Evolutionary conservation across 2,888 invertebrate species (phyloP).

Genomic region (Ceramica pisi): DNA sequence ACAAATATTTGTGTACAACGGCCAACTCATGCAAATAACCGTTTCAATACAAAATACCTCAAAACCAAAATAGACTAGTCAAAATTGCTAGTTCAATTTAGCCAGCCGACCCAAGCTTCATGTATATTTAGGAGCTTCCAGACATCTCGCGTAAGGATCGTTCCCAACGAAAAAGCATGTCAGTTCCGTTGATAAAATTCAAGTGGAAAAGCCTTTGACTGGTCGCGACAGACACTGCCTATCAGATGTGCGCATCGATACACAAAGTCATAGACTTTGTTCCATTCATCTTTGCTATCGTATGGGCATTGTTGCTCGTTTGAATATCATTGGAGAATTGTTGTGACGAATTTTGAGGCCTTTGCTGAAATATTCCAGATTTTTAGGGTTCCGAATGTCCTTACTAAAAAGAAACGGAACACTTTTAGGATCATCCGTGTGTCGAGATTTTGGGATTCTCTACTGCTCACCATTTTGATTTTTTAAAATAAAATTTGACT

Average conservation of each 20-base stretch:
- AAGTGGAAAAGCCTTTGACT: conserved; percentile 47
- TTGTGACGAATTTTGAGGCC: neutral
- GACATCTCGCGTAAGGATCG: conserved; percentile 10
- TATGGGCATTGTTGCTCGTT: conserved; percentile 12
- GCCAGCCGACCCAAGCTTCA: conserved; percentile 6
- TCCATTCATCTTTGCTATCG: conserved; percentile 35
- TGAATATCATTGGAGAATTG: conserved; percentile 26
- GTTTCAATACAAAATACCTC: neutral
- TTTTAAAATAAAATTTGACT: too few relatives aligned
- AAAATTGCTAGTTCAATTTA: conserved; percentile 17
- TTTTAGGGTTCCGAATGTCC: neutral
- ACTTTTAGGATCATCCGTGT: too few relatives aligned
- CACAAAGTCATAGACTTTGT: conserved; percentile 46
- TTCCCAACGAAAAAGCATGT: conserved; percentile 38
- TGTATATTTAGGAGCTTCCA: conserved; percentile 25
- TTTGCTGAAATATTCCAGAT: neutral
- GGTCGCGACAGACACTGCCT: conserved; percentile 27
- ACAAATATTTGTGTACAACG: neutral
- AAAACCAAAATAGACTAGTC: conserved; percentile 6
- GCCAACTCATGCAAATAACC: neutral
- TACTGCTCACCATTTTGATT: too few relatives aligned
- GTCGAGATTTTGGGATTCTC: too few relatives aligned
- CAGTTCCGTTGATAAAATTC: conserved; percentile 51
- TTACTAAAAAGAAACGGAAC: too few relatives aligned
- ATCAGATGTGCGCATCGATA: conserved; percentile 37